Evolutionary conservation across 2,888 invertebrate species (phyloP).

Genomic region (Aphidoletes aphidimyza): DNA sequence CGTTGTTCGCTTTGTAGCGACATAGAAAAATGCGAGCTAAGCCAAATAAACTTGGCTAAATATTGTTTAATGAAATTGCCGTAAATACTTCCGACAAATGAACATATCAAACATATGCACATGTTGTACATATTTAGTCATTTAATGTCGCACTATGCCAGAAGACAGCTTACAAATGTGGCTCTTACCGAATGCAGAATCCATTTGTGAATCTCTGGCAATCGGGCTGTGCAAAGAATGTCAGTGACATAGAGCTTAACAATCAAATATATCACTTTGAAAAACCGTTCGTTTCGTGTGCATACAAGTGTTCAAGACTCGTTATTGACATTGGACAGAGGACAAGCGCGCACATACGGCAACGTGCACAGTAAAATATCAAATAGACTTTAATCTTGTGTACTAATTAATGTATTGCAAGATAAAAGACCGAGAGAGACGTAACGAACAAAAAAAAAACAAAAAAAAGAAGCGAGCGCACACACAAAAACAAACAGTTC

Average conservation of each 20-base stretch:
- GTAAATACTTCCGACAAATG: slow-evolving; percentile 31
- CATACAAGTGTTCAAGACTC: not conserved
- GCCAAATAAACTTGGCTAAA: not conserved
- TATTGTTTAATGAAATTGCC: not conserved
- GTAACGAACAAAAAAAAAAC: not conserved
- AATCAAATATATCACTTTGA: not conserved
- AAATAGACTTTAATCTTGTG: slow-evolving; percentile 35
- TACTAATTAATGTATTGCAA: slow-evolving; percentile 25
- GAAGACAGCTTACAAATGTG: not conserved
- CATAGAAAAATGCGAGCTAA: too few relatives aligned
- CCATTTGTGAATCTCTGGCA: not conserved
- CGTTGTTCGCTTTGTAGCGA: too few relatives aligned
- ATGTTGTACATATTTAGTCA: not conserved
- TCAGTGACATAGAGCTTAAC: not conserved
- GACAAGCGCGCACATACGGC: not conserved
- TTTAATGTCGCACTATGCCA: not conserved
- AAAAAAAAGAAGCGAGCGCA: not conserved
- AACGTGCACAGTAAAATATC: not conserved
- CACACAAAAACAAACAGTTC: not conserved
- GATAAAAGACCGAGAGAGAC: not conserved
- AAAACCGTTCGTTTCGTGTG: not conserved
- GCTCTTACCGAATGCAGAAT: too few relatives aligned
- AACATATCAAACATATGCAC: not conserved
- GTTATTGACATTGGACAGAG: slow-evolving; percentile 39
- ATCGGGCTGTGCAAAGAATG: not conserved